A percentile compares a stretch with the other conserved stretches of the same genome.
phyloP scores from a whole-genome alignment of 2,888 invertebrate species.

The Lasioglossum vierecki region DNA sequence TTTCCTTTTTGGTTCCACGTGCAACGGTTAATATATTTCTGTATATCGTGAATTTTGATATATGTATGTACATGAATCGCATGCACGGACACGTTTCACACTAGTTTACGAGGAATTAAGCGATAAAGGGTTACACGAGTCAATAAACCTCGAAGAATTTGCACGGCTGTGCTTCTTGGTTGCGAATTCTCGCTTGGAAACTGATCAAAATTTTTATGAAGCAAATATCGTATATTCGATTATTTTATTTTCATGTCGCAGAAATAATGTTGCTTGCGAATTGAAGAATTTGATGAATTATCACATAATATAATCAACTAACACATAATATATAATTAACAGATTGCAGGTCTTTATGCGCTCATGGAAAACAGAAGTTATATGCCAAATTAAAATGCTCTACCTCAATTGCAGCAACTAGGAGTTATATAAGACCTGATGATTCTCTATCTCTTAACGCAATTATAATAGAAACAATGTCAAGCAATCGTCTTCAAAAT shows the following conservation, averaged over 20 bases:
- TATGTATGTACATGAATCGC: slow-evolving; percentile 26
- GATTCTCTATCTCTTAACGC: not conserved
- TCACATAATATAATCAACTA: too few relatives aligned
- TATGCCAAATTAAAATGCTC: not conserved
- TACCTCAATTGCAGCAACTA: not conserved
- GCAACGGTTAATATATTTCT: slow-evolving; percentile 54
- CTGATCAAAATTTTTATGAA: not conserved
- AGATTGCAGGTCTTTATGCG: too few relatives aligned
- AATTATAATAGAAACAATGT: not conserved
- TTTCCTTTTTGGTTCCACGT: slow-evolving; percentile 45
- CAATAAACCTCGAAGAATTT: not conserved
- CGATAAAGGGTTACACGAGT: slow-evolving; percentile 31
- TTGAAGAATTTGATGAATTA: too few relatives aligned
- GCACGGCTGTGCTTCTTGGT: not conserved
- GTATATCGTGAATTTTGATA: slow-evolving; percentile 35
- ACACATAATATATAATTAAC: too few relatives aligned
- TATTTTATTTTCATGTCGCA: not conserved
- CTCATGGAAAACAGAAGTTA: too few relatives aligned
- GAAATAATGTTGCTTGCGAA: too few relatives aligned
- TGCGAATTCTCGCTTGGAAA: not conserved
- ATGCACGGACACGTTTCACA: slow-evolving; percentile 23
- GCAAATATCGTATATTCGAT: not conserved
- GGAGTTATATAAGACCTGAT: too few relatives aligned
- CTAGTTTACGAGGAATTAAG: slow-evolving; percentile 50
- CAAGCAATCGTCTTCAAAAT: too few relatives aligned